phyloP scores from a whole-genome alignment of 2,888 invertebrate species.

The Salticus scenicus region DNA sequence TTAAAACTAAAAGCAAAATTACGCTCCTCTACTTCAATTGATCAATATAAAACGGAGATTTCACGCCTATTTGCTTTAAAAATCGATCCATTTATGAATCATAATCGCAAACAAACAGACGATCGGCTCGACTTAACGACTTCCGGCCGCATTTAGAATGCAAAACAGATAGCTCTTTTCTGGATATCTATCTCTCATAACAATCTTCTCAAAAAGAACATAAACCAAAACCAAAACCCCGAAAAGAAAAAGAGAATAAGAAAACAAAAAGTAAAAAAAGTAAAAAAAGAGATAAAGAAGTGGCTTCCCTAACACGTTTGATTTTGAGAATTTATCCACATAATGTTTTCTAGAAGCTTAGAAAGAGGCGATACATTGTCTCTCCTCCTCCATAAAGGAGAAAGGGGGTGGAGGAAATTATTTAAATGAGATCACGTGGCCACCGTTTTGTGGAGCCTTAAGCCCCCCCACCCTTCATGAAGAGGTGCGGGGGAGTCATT shows the following conservation, averaged over 20 bases:
- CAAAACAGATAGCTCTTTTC: constrained; percentile 41
- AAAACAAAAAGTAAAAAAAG: too few relatives aligned
- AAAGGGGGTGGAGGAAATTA: constrained; percentile 49
- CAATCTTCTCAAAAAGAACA: constrained; percentile 34
- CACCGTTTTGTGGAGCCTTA: constrained; percentile 67
- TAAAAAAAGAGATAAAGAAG: constrained; percentile 20
- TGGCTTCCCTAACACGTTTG: constrained; percentile 58
- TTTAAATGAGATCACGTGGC: constrained; percentile 69
- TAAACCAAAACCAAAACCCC: constrained; percentile 38
- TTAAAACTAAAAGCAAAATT: too few relatives aligned
- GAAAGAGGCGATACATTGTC: constrained; percentile 64
- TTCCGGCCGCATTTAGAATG: constrained; percentile 10
- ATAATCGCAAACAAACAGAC: constrained; percentile 11
- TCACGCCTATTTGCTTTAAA: not conserved
- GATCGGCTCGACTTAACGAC: constrained; percentile 21
- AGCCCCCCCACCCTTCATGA: constrained; percentile 33
- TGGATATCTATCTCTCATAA: constrained; percentile 27
- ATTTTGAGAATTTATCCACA: constrained; percentile 68
- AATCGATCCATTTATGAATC: constrained; percentile 1
- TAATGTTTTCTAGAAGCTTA: constrained; percentile 67
- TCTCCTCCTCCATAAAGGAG: constrained; percentile 24
- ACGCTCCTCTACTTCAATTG: too few relatives aligned
- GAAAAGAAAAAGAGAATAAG: constrained; percentile 5
- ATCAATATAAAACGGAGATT: not conserved
- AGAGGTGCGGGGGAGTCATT: not conserved